A percentile compares a stretch with the other conserved stretches of the same genome.
phyloP scores from a whole-genome alignment of 2,113 vertebrate species.

The Ancistrus triradiatus region DNA sequence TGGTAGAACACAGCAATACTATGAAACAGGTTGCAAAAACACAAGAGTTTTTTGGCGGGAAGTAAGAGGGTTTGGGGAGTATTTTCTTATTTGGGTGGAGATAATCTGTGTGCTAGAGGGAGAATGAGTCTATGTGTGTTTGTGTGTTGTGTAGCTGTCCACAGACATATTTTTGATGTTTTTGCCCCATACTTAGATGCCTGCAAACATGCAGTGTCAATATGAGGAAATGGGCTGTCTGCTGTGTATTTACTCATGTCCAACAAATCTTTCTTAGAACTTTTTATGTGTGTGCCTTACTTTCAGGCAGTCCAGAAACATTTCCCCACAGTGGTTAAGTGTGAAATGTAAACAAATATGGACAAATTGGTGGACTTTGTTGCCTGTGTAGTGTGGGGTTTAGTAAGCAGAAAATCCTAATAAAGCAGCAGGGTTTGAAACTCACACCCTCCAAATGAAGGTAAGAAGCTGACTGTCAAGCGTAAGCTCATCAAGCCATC shows the following conservation, averaged over 20 bases:
- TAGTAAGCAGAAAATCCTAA: too few relatives aligned
- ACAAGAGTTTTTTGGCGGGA: too few relatives aligned
- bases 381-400: not conserved
- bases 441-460: too few relatives aligned
- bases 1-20: too few relatives aligned
- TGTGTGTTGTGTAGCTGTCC: not conserved
- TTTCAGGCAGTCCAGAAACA: not conserved
- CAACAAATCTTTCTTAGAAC: not conserved
- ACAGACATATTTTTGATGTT: not conserved
- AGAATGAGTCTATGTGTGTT: not conserved
- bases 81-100: not conserved
- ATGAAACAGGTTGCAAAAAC: too few relatives aligned
- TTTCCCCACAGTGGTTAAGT: not conserved
- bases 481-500: too few relatives aligned
- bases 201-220: not conserved
- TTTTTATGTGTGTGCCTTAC: not conserved
- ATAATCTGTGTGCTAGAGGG: conserved; percentile 2
- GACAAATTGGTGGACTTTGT: not conserved
- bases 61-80: not conserved
- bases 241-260: not conserved
- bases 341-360: not conserved
- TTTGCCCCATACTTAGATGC: not conserved
- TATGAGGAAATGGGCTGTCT: not conserved
- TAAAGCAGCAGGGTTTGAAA: too few relatives aligned
- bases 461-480: too few relatives aligned